phyloP scores from a whole-genome alignment of 2,888 invertebrate species.

The Nephrotoma guestfalica region DNA sequence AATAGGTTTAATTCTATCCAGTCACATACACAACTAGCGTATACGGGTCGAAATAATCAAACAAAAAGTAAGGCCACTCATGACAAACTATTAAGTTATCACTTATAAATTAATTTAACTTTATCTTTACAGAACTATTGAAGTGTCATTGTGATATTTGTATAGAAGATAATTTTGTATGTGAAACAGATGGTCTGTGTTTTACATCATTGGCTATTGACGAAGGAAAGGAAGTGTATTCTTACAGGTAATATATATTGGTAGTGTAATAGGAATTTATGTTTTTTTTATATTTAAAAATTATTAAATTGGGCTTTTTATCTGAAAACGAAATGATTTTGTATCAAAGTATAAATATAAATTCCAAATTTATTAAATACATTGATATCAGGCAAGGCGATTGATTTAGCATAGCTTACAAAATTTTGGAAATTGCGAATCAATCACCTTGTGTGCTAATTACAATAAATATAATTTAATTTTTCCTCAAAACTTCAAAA shows the following conservation, averaged over 20 bases:
- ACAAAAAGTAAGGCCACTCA: background rate
- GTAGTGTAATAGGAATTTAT: background rate
- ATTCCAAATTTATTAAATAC: background rate
- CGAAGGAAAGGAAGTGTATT: constrained; percentile 43
- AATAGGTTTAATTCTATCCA: background rate
- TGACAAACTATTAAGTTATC: background rate
- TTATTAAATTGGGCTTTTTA: background rate
- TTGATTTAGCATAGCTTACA: constrained; percentile 2
- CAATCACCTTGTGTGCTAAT: background rate
- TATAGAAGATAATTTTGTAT: constrained; percentile 57
- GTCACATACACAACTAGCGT: background rate
- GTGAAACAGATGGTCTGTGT: constrained; percentile 80
- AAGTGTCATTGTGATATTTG: constrained; percentile 78
- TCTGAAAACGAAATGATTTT: constrained; percentile 16
- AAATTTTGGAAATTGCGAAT: constrained; percentile 6
- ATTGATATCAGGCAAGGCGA: background rate
- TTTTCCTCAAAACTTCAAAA: constrained; percentile 1
- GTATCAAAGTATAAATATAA: background rate
- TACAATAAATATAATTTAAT: constrained; percentile 8
- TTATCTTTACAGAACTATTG: constrained; percentile 27
- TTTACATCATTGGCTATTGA: constrained; percentile 61
- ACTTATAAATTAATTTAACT: background rate
- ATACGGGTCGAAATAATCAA: background rate
- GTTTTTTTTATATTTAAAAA: background rate
- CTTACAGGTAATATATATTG: constrained; percentile 52